Evolutionary conservation across 2,113 vertebrate genomes (phyloP).

Genomic region (Pseudopipra pipra): DNA sequence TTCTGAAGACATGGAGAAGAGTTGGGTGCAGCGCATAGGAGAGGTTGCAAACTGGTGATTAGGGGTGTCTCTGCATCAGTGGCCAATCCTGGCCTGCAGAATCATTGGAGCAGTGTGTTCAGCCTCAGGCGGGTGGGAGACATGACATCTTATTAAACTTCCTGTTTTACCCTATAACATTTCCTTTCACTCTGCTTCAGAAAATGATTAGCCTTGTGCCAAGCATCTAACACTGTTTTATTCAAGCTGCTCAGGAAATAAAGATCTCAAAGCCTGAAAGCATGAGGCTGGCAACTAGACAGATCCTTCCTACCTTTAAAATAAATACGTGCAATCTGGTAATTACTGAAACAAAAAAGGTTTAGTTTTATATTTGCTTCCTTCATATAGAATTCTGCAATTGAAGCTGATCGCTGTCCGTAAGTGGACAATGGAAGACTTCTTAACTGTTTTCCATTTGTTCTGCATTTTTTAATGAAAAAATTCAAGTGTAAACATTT

Average conservation of each 20-base stretch:
- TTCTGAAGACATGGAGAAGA: neutral
- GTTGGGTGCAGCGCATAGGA: neutral
- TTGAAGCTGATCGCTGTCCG: neutral
- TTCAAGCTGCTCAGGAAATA: neutral
- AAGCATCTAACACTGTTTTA: neutral
- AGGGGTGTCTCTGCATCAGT: neutral
- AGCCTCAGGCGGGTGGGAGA: neutral
- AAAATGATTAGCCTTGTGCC: neutral
- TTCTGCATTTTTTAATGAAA: neutral
- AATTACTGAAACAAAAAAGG: neutral
- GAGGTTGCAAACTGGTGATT: accelerated
- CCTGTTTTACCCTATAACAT: neutral
- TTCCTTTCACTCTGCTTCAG: neutral
- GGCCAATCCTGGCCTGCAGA: neutral
- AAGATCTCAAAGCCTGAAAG: neutral
- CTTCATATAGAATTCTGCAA: neutral
- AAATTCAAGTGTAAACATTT: neutral
- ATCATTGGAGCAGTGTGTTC: neutral
- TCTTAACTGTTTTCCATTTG: neutral
- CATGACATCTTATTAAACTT: neutral
- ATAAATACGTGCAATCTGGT: neutral
- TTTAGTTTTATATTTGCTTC: neutral
- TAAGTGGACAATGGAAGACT: neutral
- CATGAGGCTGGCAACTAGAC: neutral
- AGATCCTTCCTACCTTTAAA: neutral